Base-by-base conservation (phyloP, 2,113 vertebrate genomes). In the Haemorhous mexicanus region DNA sequence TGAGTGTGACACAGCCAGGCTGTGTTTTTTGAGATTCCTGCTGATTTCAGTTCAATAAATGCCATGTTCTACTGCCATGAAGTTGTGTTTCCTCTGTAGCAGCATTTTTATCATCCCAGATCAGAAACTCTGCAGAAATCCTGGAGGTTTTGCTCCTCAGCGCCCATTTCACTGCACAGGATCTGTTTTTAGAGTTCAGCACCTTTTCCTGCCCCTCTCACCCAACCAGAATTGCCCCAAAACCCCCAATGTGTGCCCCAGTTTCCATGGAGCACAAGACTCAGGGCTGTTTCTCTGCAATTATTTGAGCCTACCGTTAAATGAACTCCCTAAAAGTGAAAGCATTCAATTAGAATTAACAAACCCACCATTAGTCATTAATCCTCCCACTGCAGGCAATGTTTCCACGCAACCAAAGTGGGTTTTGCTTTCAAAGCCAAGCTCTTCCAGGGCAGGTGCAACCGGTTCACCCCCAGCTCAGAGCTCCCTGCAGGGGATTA, bases 211-310 rank as follows among this genome's bases (percentile, higher is more conserved):
- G 32, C 32, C 27, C 35, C 41, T 56, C 70, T 6, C 30, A n/a
- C 33, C 46, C 41, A 26, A 32, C 3, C 49, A 59, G 44, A 33
- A 17, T 11, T 35, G 12, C 58, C 67, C 49, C 7, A 4, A 30
- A 69, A 12, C 0, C 0, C 44, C 22, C 27, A 13, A 10, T 37
- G 10, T 0, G 0, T 6, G 13, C 62, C 75, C 59, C 21, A 3
- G 0, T 23, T 68, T 64, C 44, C 67, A n/a, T n/a, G 33, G 28
- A 66, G 10, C 53, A 10, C 79, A 43, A 44, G 37, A 53, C 67
- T 17, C 30, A 1, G 16, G 39, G 63, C 72, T 58, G 35, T 79
- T 58, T 56, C 78, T 19, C 21, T 12, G 41, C 46, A 59, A 47
- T 50, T 37, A 23, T 44, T 44, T 14, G 61, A 33, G 26, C 10